phyloP scores from a whole-genome alignment of 2,113 vertebrate species.

The Alexandromys fortis region DNA sequence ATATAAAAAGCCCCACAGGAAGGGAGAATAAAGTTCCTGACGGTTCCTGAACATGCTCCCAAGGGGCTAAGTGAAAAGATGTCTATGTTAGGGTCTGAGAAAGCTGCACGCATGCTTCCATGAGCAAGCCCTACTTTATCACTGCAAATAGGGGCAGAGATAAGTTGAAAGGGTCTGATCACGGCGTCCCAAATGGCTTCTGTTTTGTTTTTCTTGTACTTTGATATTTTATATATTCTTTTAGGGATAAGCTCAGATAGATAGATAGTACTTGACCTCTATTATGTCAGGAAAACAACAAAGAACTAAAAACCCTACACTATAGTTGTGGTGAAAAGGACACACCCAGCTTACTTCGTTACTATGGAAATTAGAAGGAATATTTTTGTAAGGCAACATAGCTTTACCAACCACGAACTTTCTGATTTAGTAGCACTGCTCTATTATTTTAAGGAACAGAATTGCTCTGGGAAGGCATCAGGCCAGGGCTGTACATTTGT shows the following conservation, averaged over 20 bases:
- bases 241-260: background rate
- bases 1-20: background rate
- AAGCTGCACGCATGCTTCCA: rapidly evolving
- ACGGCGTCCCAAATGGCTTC: background rate
- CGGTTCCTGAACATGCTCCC: background rate
- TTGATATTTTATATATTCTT: background rate
- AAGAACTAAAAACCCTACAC: background rate
- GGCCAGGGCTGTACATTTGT: too few species aligned
- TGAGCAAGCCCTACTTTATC: rapidly evolving
- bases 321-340: background rate
- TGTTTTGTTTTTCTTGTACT: background rate
- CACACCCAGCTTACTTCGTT: background rate
- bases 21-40: background rate
- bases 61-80: too few species aligned
- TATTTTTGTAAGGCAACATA: background rate
- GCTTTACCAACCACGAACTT: background rate
- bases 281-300: background rate
- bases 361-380: background rate
- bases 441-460: background rate
- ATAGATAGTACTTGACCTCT: background rate
- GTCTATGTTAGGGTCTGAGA: background rate
- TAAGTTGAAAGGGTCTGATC: background rate
- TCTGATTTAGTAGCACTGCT: background rate
- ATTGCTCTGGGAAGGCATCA: too few species aligned
- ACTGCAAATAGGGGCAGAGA: rapidly evolving